These are phyloP conservation scores for Argynnis bischoffii DNA, from an alignment of 2,888 invertebrate species.

Conservation along the genomic window DNA sequence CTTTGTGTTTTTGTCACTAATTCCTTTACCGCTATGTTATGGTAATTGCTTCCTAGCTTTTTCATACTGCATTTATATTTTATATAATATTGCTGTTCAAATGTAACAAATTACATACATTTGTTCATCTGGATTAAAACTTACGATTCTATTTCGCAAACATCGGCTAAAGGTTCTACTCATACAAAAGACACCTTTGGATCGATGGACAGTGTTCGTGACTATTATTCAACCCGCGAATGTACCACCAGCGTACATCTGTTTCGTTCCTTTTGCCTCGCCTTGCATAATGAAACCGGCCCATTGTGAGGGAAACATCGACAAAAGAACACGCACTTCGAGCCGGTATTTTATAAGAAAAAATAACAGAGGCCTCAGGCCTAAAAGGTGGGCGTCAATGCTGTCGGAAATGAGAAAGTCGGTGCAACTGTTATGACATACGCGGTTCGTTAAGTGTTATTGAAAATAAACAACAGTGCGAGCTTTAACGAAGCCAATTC, in stretches of 20 bases:
- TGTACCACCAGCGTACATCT: constrained; percentile 74
- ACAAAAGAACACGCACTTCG: constrained; percentile 78
- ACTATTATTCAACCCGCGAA: constrained; percentile 73
- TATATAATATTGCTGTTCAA: background rate
- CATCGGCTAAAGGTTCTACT: constrained; percentile 32
- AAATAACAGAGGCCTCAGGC: constrained; percentile 69
- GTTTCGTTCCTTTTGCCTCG: constrained; percentile 77
- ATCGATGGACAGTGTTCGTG: constrained; percentile 70
- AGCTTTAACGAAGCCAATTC: constrained; percentile 56
- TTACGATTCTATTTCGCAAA: constrained; percentile 6
- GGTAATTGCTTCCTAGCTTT: constrained; percentile 65
- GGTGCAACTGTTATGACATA: constrained; percentile 79
- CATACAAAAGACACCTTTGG: constrained; percentile 71
- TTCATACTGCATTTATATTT: constrained; percentile 28
- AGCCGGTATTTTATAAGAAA: constrained; percentile 71
- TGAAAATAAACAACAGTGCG: constrained; percentile 66
- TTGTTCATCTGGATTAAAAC: background rate
- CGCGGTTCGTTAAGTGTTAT: constrained; percentile 71
- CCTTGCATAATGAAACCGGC: constrained; percentile 76
- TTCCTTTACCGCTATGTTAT: constrained; percentile 68
- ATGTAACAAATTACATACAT: background rate
- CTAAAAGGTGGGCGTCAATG: constrained; percentile 73
- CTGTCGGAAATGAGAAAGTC: constrained; percentile 76
- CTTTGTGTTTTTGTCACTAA: constrained; percentile 57
- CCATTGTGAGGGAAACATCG: constrained; percentile 73